Evolutionary conservation across 2,888 invertebrate species (phyloP).

Genomic region (Drosophila atripex): DNA sequence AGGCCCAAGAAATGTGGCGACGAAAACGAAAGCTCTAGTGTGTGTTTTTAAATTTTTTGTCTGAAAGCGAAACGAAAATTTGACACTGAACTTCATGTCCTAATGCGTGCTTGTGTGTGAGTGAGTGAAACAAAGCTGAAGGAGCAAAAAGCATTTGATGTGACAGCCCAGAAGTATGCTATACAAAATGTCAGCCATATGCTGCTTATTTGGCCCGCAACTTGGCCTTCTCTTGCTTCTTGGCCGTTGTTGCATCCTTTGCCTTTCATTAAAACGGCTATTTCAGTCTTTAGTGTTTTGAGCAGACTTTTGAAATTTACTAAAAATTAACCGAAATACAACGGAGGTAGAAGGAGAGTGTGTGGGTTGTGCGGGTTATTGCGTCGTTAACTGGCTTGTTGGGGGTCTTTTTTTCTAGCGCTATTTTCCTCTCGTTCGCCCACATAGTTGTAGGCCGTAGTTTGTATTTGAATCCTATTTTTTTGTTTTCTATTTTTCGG

Average conservation of each 20-base stretch:
- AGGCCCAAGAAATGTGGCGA: slow-evolving; percentile 55
- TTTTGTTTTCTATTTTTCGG: slow-evolving; percentile 6
- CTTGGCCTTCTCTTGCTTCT: slow-evolving; percentile 4
- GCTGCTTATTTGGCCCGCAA: slow-evolving; percentile 31
- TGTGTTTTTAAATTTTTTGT: slow-evolving; percentile 44
- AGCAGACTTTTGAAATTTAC: slow-evolving; percentile 14
- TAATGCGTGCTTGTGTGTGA: slow-evolving; percentile 6
- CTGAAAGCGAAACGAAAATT: slow-evolving; percentile 66
- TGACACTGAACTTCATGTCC: slow-evolving; percentile 71
- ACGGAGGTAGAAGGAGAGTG: slow-evolving; percentile 1
- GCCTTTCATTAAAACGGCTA: slow-evolving; percentile 2
- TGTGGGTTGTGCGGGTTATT: slow-evolving; percentile 42
- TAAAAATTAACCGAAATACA: slow-evolving; percentile 3
- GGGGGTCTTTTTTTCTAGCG: neutral
- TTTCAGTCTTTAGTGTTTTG: slow-evolving; percentile 24
- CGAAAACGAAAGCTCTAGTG: slow-evolving; percentile 47
- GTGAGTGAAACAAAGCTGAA: slow-evolving; percentile 21
- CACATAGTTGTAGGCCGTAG: slow-evolving; percentile 46
- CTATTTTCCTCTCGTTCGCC: neutral
- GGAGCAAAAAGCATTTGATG: slow-evolving; percentile 34
- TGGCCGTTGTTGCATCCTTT: slow-evolving; percentile 4
- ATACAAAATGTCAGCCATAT: slow-evolving; percentile 59
- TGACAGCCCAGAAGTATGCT: slow-evolving; percentile 51
- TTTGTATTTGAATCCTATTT: slow-evolving; percentile 36
- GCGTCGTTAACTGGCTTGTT: slow-evolving; percentile 56